Conservation (phyloP, 2,888 invertebrate species). For the Aricia artaxerxes region DNA sequence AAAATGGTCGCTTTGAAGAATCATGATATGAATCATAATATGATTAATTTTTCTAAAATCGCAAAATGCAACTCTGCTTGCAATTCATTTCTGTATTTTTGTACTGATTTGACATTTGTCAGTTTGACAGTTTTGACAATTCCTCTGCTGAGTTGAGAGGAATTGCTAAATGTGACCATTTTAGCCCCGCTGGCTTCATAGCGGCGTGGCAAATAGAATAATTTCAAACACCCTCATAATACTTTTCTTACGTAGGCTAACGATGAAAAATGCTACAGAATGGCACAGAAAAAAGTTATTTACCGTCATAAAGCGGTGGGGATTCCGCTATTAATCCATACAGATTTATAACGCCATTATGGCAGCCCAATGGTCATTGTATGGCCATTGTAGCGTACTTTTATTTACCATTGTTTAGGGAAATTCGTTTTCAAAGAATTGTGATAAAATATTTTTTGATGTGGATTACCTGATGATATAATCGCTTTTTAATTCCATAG, state of each 20-base stretch:
- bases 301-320: not conserved
- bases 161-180: too few relatives aligned
- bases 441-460: not conserved
- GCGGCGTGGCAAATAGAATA: too few relatives aligned
- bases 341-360: slow-evolving; percentile 16
- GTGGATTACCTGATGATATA: not conserved
- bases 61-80: too few relatives aligned
- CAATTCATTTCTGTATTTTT: too few relatives aligned
- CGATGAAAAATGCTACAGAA: not conserved
- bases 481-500: not conserved
- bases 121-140: too few relatives aligned
- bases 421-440: not conserved
- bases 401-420: slow-evolving; percentile 11
- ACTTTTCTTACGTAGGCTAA: not conserved
- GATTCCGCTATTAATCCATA: slow-evolving; percentile 22
- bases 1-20: too few relatives aligned
- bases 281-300: slow-evolving; percentile 1
- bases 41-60: too few relatives aligned
- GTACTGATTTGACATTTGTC: too few relatives aligned
- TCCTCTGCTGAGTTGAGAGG: too few relatives aligned
- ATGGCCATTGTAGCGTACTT: not conserved
- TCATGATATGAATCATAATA: too few relatives aligned
- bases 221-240: too few relatives aligned
- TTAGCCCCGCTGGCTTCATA: too few relatives aligned
- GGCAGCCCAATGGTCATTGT: slow-evolving; percentile 14